Base-by-base conservation (phyloP, 2,888 invertebrate species). In the Platycheirus albimanus region DNA sequence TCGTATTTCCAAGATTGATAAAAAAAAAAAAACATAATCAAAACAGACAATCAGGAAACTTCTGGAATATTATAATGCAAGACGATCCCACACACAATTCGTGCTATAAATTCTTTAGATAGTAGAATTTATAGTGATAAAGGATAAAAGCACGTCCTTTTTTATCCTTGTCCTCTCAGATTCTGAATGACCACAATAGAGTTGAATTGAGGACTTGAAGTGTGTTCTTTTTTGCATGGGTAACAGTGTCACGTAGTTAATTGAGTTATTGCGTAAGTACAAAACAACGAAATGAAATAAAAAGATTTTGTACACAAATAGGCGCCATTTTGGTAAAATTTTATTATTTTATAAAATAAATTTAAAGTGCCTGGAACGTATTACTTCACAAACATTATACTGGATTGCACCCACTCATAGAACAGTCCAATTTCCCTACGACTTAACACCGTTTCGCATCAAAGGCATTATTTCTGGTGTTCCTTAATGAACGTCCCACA, bases 41-140 rank as follows among this genome's bases (percentile, higher is more conserved):
- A 13, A 45, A 45, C 17, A 19, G 43, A 38, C 36, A 38, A 13
- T 13, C 13, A 13, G 38, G 38, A 38, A 38, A 38, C 38, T 38
- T 38, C 13, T 13, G 10, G 15, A 41, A 41, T 15, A 41, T 1
- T 4, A 41, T 10, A 19, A 19, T 43, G 2, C 1, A 41, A 6
- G 41, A 15, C 41, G 17, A 19, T 45, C 43, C 19, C 43, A 45
- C 19, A 19, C 43, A 45, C 43, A 19, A 45, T 19, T 45, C 19
- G 43, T 19, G 7, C 43, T 45, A 45, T 17, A 24, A 7, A 28
- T 30, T n/a, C 28, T 2, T 15, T 10, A 30, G 30, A 33, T 4
- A 8, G 7, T 33, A 33, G 8, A 33, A 33, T 33, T 4, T 33
- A 33, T 33, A 6, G 3, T 7, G 30, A 8, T 8, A 8, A 33